A percentile compares a stretch with the other conserved stretches of the same genome.
Conservation (phyloP, 2,888 invertebrate genomes). For the Caenorhabditis japonica region DNA sequence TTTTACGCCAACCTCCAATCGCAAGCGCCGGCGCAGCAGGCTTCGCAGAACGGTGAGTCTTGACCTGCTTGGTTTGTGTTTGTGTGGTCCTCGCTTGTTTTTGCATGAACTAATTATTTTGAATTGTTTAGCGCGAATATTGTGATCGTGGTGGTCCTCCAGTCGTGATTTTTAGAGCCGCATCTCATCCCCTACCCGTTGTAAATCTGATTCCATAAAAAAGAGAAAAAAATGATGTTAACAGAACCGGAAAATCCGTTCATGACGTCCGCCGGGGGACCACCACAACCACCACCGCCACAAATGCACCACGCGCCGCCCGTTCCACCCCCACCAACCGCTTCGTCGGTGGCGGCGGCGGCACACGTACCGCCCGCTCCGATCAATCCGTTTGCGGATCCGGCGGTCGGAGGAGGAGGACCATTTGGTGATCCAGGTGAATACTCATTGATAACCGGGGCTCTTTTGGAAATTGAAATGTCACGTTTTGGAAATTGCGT, state of each 20-base stretch:
- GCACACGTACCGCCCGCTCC: constrained; percentile 45
- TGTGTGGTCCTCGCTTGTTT: neutral
- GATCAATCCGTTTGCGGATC: constrained; percentile 69
- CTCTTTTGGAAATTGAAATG: too few species aligned
- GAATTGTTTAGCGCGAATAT: too few species aligned
- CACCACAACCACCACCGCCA: too few species aligned
- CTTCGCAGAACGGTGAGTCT: constrained; percentile 30
- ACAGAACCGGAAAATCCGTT: constrained; percentile 60
- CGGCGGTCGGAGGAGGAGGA: too few species aligned
- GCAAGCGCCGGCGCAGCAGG: constrained; percentile 16
- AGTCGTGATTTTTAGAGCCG: constrained; percentile 7
- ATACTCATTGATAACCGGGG: too few species aligned
- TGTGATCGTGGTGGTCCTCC: constrained; percentile 3
- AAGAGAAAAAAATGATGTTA: too few species aligned
- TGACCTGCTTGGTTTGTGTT: neutral
- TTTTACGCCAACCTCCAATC: constrained; percentile 28
- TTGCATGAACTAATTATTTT: too few species aligned
- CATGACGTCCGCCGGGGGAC: constrained; percentile 33
- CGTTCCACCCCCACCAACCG: constrained; percentile 50
- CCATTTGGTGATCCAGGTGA: constrained; percentile 37
- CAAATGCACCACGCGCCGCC: constrained; percentile 43
- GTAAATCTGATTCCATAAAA: too few species aligned
- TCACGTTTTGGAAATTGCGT: too few species aligned
- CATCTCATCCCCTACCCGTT: too few species aligned
- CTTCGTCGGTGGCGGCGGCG: constrained; percentile 37